A percentile compares a stretch with the other conserved stretches of the same genome.
These are phyloP conservation scores for Palythoa heliodiscus DNA, from an alignment of 92 coral and sea anemone genomes.

Conservation along the genomic window DNA sequence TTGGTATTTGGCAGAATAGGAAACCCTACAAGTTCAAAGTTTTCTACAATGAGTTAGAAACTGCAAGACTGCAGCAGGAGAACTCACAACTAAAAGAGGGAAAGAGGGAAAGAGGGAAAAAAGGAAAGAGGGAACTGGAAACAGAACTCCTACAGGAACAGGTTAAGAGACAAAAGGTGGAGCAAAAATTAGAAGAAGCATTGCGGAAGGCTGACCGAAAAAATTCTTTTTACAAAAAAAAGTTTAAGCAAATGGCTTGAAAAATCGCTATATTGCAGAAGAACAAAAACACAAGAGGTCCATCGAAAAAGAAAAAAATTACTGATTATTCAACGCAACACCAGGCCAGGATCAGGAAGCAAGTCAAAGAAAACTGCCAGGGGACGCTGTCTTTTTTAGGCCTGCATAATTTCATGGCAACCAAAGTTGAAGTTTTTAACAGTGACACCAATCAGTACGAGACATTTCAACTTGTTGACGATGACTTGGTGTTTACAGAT, in stretches of 20 bases:
- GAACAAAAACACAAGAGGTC: slow-evolving; percentile 33
- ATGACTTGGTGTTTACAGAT: slow-evolving; percentile 19
- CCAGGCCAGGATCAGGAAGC: slow-evolving; percentile 40
- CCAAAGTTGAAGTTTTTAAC: slow-evolving; percentile 63
- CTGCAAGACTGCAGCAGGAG: slow-evolving; percentile 24
- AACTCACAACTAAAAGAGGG: slow-evolving; percentile 18
- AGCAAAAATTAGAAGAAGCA: slow-evolving; percentile 23
- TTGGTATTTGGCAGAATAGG: slow-evolving; percentile 50
- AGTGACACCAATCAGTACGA: slow-evolving; percentile 43
- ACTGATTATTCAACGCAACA: slow-evolving; percentile 40
- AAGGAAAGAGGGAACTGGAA: slow-evolving; percentile 31
- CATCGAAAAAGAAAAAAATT: slow-evolving; percentile 38
- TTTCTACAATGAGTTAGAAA: slow-evolving; percentile 32
- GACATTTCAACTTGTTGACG: slow-evolving; percentile 47
- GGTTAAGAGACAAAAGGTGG: slow-evolving; percentile 11
- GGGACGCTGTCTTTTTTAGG: slow-evolving; percentile 65
- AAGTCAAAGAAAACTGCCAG: slow-evolving; percentile 50
- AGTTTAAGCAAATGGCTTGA: slow-evolving; percentile 34
- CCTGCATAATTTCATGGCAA: slow-evolving; percentile 54
- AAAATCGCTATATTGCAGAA: slow-evolving; percentile 39
- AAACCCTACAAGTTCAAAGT: slow-evolving; percentile 36
- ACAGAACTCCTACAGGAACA: slow-evolving; percentile 8
- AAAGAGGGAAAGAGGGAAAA: neutral
- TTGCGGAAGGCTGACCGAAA: slow-evolving; percentile 16
- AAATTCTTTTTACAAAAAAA: slow-evolving; percentile 27